phyloP scores from a whole-genome alignment of 2,113 vertebrate genomes.

The Anolis sagrei region DNA sequence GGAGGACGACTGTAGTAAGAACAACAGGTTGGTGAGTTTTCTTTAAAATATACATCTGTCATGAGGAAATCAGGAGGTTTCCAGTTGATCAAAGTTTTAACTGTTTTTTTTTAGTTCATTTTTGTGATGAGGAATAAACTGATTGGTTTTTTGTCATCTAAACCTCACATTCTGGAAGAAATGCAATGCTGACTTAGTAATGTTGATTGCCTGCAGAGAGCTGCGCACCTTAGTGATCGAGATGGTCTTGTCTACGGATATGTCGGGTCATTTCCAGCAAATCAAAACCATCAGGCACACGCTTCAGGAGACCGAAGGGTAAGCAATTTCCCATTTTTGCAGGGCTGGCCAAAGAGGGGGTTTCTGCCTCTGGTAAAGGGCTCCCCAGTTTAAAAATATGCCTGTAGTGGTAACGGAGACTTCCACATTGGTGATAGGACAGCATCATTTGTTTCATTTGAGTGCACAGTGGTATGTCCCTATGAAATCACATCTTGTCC shows the following conservation, averaged over 20 bases:
- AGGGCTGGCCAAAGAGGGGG: not conserved
- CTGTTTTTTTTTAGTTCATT: slow-evolving; percentile 34
- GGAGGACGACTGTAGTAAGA: slow-evolving; percentile 24
- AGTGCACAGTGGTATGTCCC: not conserved
- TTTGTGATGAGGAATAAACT: slow-evolving; percentile 58
- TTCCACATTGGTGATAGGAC: not conserved
- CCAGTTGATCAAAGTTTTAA: slow-evolving; percentile 58
- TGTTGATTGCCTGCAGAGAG: slow-evolving; percentile 82
- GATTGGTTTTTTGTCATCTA: slow-evolving; percentile 45
- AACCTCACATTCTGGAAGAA: slow-evolving; percentile 45
- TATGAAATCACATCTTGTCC: not conserved
- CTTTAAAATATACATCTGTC: slow-evolving; percentile 47
- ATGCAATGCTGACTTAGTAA: slow-evolving; percentile 48
- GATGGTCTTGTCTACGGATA: slow-evolving; percentile 97
- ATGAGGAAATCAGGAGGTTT: slow-evolving; percentile 15
- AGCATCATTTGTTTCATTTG: not conserved
- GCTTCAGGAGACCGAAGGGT: slow-evolving; percentile 92
- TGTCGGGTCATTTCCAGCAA: slow-evolving; percentile 97
- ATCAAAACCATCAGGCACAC: slow-evolving; percentile 92
- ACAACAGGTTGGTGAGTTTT: slow-evolving; percentile 29
- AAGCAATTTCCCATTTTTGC: slow-evolving; percentile 64
- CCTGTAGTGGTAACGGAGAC: not conserved
- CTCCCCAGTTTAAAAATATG: not conserved
- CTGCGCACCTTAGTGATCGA: slow-evolving; percentile 91
- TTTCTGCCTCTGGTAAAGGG: not conserved